Evolutionary conservation across 2,797 vertebrate genomes (phyloP), one percentile per base, ranked within the genome.

Genomic region (Enoplosus armatus): DNA sequence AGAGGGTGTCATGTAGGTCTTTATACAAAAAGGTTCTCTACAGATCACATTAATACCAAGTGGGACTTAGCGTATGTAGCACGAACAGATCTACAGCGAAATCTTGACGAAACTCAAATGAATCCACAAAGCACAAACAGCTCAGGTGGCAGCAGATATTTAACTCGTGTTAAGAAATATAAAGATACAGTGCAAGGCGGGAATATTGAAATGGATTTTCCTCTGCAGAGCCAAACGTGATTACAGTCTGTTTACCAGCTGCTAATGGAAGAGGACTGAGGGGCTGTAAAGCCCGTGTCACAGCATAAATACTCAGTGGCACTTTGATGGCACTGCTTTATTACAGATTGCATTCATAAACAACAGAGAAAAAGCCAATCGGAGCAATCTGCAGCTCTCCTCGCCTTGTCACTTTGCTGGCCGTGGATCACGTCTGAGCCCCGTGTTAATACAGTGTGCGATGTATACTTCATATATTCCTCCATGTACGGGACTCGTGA

Each of bases 241-340:
- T 91, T 89, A 88, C 75, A 78, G 76, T 63, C 35, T 84, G 81
- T 87, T 93, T 91, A 89, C 81, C 76, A 73, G 77, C 67, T 73
- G 83, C 90, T 90, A 86, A 90, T 92, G 85, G 76, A 91, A 78
- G 75, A 80, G 20, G 53, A 79, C 83, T 50, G 61, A 50, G 22
- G 35, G 56, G 67, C 37, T 63, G 48, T 69, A 67, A 85, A 68
- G 77, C 39, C 70, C 31, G 62, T 78, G 83, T 86, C 74, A 77
- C 71, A 73, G 51, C 74, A 60, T 72, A 86, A 90, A 88, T 82
- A 83, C 72, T 78, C 71, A 22, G 43, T 64, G 78, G 22, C 70
- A 70, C 73, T 80, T 81, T 75, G 53, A 82, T 58, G 59, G 67
- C 12, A 11, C 63, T 55, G 67, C 22, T 80, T 77, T 63, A 80